phyloP scores from a whole-genome alignment of 2,888 invertebrate species.

The Pyrocoelia pectoralis region DNA sequence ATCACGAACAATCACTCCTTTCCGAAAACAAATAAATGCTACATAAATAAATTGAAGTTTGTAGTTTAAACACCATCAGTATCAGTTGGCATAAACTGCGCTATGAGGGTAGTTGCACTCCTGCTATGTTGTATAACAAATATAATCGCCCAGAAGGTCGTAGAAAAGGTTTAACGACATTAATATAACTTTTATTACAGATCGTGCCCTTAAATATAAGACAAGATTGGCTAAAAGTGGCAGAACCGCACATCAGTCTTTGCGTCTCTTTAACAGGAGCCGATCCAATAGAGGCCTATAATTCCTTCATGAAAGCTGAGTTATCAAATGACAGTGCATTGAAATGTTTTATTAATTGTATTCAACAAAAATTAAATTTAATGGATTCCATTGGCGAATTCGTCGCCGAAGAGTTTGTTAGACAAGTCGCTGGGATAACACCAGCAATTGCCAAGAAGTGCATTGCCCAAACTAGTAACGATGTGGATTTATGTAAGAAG shows the following conservation, averaged over 20 bases:
- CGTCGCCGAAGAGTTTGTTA: not conserved
- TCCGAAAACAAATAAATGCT: too few species aligned
- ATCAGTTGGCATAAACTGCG: too few species aligned
- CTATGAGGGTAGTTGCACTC: too few species aligned
- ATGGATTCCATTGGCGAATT: not conserved
- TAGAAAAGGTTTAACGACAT: too few species aligned
- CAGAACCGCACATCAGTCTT: not conserved
- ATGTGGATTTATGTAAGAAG: not conserved
- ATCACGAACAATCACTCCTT: too few species aligned
- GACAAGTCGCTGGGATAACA: not conserved
- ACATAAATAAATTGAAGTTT: too few species aligned
- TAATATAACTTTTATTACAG: too few species aligned
- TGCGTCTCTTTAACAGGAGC: not conserved
- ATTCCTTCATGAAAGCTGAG: not conserved
- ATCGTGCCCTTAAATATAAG: not conserved
- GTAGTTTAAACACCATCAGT: too few species aligned
- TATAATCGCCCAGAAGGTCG: too few species aligned
- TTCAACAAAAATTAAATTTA: not conserved
- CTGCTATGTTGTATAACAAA: too few species aligned
- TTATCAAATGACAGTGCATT: not conserved
- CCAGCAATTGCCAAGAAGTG: not conserved
- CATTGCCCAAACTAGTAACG: not conserved
- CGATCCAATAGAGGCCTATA: not conserved
- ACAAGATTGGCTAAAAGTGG: not conserved
- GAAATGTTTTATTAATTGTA: not conserved